Percentiles rank a stretch among this genome's conserved stretches.
Evolutionary conservation across 2,888 invertebrate genomes (phyloP).

Genomic region (Siphlonurus alternatus): DNA sequence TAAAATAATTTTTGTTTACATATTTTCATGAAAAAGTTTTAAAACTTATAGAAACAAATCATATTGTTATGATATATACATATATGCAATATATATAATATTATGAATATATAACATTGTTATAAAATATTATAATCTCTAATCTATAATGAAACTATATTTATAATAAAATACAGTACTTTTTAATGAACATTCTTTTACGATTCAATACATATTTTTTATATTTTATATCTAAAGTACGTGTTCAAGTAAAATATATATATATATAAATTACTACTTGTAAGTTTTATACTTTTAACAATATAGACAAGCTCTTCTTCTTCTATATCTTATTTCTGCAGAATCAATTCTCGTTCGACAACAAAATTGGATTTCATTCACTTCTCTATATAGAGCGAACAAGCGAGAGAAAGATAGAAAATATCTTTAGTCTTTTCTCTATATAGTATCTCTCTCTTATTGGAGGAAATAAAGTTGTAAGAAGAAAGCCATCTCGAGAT

Average conservation of each 20-base stretch:
- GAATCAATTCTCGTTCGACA: neutral
- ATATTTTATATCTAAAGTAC: neutral
- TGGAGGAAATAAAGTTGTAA: neutral
- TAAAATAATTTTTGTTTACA: too few species aligned
- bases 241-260: neutral
- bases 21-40: too few species aligned
- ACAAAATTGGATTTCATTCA: neutral
- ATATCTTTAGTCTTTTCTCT: neutral
- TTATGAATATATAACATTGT: too few species aligned
- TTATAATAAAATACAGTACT: too few species aligned
- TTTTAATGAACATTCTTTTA: neutral
- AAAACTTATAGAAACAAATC: too few species aligned
- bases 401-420: neutral
- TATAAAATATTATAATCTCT: too few species aligned
- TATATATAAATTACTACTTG: neutral
- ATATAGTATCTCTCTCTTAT: neutral
- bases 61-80: too few species aligned
- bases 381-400: neutral
- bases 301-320: neutral
- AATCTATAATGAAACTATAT: too few species aligned
- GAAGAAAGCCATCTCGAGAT: neutral
- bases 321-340: neutral
- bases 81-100: too few species aligned
- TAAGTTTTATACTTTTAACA: neutral
- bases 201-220: neutral